phyloP scores from a whole-genome alignment of 2,797 vertebrate genomes.

The Cossypha dichroa region DNA sequence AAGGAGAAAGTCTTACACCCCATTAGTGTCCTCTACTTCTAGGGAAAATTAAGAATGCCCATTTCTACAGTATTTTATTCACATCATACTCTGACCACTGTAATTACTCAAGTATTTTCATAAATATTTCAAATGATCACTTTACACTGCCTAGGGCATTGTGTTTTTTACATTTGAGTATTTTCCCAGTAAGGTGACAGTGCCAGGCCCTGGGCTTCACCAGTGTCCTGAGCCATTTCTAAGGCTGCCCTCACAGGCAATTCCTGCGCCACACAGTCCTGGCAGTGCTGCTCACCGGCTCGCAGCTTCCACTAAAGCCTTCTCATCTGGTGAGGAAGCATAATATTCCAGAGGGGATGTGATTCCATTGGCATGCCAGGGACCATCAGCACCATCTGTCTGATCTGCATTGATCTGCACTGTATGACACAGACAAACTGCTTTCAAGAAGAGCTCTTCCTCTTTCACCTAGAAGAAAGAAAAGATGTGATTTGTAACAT shows the following conservation, averaged over 20 bases:
- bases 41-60: background rate
- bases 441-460: constrained; percentile 92
- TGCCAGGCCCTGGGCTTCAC: background rate
- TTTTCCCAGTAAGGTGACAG: background rate
- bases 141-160: background rate
- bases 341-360: constrained; percentile 89
- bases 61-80: background rate
- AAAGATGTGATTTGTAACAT: background rate
- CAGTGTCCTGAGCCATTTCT: background rate
- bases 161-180: background rate
- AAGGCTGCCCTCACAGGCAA: background rate
- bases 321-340: constrained; percentile 96
- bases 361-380: constrained; percentile 83
- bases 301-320: constrained; percentile 94
- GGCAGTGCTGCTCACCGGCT: constrained; percentile 81
- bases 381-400: constrained; percentile 83
- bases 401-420: constrained; percentile 94
- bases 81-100: background rate
- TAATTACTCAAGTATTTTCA: background rate
- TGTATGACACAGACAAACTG: constrained; percentile 94
- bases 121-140: background rate
- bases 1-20: background rate
- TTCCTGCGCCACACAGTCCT: background rate
- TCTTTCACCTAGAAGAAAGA: constrained; percentile 79
- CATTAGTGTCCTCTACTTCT: background rate